A percentile compares a stretch with the other conserved stretches of the same genome.
phyloP scores from a whole-genome alignment of 2,113 vertebrate species.

The Zapornia atra region DNA sequence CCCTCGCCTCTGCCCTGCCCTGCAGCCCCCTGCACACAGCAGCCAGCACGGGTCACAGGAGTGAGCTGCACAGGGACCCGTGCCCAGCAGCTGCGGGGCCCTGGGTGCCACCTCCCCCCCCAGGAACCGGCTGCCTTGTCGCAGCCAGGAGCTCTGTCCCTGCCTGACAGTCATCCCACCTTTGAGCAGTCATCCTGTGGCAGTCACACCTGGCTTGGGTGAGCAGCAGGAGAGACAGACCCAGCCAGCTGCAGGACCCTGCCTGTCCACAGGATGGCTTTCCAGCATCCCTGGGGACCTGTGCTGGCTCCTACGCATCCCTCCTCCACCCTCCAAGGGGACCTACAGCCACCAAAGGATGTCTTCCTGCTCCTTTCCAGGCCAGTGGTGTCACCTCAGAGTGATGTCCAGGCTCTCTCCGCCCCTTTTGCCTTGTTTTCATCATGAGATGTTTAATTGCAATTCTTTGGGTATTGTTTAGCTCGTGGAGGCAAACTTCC shows the following conservation, averaged over 20 bases:
- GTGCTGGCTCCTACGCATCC: neutral
- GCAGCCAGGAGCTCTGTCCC: neutral
- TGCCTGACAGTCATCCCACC: neutral
- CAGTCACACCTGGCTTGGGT: fast-evolving
- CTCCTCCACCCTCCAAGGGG: neutral
- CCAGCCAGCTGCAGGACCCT: fast-evolving
- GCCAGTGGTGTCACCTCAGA: neutral
- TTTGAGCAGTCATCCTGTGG: neutral
- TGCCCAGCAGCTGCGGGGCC: neutral
- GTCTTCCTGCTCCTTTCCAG: neutral
- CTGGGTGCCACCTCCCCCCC: neutral
- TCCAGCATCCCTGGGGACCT: neutral
- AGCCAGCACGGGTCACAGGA: neutral
- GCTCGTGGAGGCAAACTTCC: neutral
- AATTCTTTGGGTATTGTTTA: neutral
- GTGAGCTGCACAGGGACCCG: neutral
- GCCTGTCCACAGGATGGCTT: neutral
- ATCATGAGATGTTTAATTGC: neutral
- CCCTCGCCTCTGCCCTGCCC: fast-evolving
- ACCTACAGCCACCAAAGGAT: neutral
- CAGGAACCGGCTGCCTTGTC: neutral
- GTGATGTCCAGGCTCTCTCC: neutral
- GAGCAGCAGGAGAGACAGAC: neutral
- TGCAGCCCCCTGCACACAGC: fast-evolving
- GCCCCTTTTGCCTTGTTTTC: neutral